These are phyloP conservation scores for Orthosia incerta DNA, from an alignment of 2,888 invertebrate species.

Conservation along the genomic window DNA sequence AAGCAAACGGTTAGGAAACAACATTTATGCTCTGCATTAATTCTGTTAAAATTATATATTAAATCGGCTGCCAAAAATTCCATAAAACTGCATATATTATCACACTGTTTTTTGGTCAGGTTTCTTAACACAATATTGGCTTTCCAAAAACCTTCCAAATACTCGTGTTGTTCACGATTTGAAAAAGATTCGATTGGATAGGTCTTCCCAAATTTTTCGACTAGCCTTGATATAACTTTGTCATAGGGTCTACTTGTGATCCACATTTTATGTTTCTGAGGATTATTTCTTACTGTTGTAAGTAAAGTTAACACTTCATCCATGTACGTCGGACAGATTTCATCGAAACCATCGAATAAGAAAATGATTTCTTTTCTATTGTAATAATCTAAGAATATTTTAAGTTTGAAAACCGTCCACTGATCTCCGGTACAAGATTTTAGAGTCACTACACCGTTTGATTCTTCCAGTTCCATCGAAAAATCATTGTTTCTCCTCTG, in stretches of 20 bases:
- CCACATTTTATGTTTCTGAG: slow-evolving; percentile 42
- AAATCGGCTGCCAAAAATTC: slow-evolving; percentile 29
- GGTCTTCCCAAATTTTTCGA: slow-evolving; percentile 18
- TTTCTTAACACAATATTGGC: slow-evolving; percentile 32
- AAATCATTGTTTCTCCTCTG: not conserved
- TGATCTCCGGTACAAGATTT: slow-evolving; percentile 22
- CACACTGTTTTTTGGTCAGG: slow-evolving; percentile 23
- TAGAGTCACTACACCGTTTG: slow-evolving; percentile 4
- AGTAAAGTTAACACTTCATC: slow-evolving; percentile 37
- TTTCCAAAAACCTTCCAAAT: slow-evolving; percentile 42
- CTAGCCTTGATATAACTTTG: slow-evolving; percentile 24
- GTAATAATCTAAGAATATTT: slow-evolving; percentile 50
- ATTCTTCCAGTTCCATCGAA: slow-evolving; percentile 8
- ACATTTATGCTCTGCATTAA: not conserved
- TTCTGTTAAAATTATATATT: too few species aligned
- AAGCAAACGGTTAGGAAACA: slow-evolving; percentile 26
- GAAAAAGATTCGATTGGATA: slow-evolving; percentile 34
- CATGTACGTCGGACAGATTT: slow-evolving; percentile 59
- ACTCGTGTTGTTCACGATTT: slow-evolving; percentile 26
- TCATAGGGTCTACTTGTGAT: slow-evolving; percentile 61
- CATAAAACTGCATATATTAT: slow-evolving; percentile 43
- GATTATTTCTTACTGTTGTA: slow-evolving; percentile 12
- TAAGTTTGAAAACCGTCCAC: slow-evolving; percentile 21
- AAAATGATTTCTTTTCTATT: slow-evolving; percentile 49
- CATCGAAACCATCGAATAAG: slow-evolving; percentile 63